Evolutionary conservation across 2,888 invertebrate genomes (phyloP), one percentile per base, ranked within the genome.

Genomic region (Patella pellucida): DNA sequence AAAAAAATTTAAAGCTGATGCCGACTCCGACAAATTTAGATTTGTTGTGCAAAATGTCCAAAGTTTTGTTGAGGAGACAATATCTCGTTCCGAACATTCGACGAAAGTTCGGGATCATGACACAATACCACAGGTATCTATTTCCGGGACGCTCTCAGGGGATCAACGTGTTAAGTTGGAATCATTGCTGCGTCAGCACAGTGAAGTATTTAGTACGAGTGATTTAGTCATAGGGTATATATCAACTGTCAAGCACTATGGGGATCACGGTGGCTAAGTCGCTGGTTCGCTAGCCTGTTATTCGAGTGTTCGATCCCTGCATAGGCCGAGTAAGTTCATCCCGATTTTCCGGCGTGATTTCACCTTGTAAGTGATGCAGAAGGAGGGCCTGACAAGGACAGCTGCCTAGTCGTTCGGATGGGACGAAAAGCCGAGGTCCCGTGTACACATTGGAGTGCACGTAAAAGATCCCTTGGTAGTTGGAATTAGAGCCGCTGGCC

Each of bases 151-250:
- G 0, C 15, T 56, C 5, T 16, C 16, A 5, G 56, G 4, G 15
- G 19, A 56, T 5, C 56, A 56, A 15, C 14, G 16, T 16, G 7
- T n/a, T 1, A 7, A 56, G 19, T n/a, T 56, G 19, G 7, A 56
- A 2, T 56, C 56, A 9, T 19, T 56, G 7, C 19, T 56, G 56
- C 56, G 56, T 7, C 16, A 56, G 16, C 56, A n/a, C 11, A n/a
- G n/a, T 56, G 70, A 56, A n/a, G 19, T 77, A 16, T 77, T 77
- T 52, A 56, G 69, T 15, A 23, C 52, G 23, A 3, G 27, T 51
- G 77, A 77, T 41, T 15, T 50, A 9, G 76, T 69, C 67, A 51
- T 77, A 31, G 75, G 77, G 31, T 77, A 75, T 50, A 77, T 72
- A 56, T 41, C 52, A n/a, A 67, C 69, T 12, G 72, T 77, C 16